These are phyloP conservation scores for Mustelus asterias DNA, from an alignment of 2,113 vertebrate species.

Conservation along the genomic window DNA sequence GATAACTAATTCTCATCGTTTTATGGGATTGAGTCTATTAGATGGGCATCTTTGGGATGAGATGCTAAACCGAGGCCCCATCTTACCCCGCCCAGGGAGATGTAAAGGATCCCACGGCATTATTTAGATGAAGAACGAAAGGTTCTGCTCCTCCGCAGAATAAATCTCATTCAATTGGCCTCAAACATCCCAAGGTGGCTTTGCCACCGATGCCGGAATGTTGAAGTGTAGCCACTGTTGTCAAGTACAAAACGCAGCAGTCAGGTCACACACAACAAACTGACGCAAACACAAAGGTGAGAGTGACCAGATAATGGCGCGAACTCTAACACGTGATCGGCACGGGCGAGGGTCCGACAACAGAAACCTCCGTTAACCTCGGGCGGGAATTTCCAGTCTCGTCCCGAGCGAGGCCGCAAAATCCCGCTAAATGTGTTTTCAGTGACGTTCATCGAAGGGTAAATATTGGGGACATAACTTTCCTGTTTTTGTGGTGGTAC, in stretches of 20 bases:
- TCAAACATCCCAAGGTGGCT: no score
- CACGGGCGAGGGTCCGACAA: no score
- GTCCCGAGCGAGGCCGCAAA: no score
- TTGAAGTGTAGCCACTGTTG: background rate
- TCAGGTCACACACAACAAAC: background rate
- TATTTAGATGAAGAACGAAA: background rate
- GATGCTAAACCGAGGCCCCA: background rate
- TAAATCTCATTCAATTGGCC: background rate
- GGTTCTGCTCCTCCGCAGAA: background rate
- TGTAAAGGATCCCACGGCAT: background rate
- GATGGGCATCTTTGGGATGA: background rate
- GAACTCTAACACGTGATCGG: no score
- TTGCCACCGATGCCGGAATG: no score
- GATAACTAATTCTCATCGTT: background rate
- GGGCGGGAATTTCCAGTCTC: no score
- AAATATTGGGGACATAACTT: background rate
- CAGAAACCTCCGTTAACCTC: no score
- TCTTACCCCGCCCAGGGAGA: background rate
- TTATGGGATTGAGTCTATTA: background rate
- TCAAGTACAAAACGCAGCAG: background rate
- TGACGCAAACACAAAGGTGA: background rate
- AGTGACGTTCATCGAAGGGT: background rate
- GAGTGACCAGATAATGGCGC: background rate
- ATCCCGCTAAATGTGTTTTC: background rate
- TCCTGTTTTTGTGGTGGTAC: background rate